Conservation (phyloP, 2,113 vertebrate species). For the Gila orcuttii region DNA sequence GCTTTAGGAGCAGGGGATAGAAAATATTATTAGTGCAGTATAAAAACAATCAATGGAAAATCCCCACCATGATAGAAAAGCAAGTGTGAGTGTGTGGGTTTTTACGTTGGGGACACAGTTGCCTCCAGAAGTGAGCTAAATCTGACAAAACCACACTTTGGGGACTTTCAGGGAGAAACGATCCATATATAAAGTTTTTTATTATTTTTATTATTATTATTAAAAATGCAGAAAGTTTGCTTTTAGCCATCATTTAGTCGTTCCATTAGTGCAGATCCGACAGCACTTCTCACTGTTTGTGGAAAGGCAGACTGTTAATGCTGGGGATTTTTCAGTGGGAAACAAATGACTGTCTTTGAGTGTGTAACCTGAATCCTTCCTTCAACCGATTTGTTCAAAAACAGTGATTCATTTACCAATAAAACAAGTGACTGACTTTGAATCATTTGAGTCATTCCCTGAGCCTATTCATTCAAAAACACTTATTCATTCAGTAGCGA, state of each 20-base stretch:
- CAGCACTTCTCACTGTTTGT: not conserved
- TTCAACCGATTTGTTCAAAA: not conserved
- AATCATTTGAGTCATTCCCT: too few species aligned
- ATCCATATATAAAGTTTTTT: not conserved
- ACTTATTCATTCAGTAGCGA: too few species aligned
- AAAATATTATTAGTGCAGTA: conserved; percentile 22
- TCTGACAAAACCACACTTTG: not conserved
- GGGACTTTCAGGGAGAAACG: not conserved
- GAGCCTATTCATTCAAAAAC: too few species aligned
- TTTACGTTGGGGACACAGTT: not conserved
- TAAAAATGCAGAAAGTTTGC: not conserved
- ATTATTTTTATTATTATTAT: not conserved
- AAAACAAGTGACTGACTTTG: too few species aligned
- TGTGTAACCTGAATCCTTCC: not conserved
- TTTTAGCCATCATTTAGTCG: not conserved
- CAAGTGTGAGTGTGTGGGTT: conserved; percentile 5
- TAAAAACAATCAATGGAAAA: conserved; percentile 23
- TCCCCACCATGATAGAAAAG: conserved; percentile 5
- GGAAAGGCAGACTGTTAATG: not conserved
- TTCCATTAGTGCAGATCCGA: not conserved
- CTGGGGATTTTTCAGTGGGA: not conserved
- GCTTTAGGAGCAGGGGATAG: conserved; percentile 12
- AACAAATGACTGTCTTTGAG: not conserved
- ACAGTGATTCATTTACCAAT: not conserved
- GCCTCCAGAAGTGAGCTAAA: not conserved